Evolutionary conservation across 2,113 vertebrate species (phyloP).

Genomic region (Rousettus leschenaultii): DNA sequence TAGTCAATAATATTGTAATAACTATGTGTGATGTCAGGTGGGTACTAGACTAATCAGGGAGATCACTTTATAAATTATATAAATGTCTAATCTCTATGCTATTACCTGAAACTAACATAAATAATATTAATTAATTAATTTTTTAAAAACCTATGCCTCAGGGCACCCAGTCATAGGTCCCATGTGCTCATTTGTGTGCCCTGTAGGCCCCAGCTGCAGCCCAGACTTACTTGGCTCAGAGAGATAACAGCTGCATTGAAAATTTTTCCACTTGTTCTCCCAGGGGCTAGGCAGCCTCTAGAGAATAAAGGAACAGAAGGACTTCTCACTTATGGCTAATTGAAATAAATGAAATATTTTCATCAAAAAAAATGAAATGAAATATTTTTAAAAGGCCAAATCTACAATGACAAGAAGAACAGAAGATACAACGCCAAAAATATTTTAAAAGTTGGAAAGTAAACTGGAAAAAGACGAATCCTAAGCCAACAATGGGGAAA

Average conservation of each 20-base stretch:
- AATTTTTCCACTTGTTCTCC: not conserved
- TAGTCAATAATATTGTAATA: too few species aligned
- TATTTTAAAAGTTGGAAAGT: not conserved
- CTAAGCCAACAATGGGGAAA: not conserved
- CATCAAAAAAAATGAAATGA: not conserved
- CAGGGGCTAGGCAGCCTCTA: not conserved
- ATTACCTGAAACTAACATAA: too few species aligned
- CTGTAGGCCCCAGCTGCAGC: not conserved
- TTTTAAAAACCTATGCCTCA: too few species aligned
- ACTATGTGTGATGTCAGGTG: too few species aligned
- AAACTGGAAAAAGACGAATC: not conserved
- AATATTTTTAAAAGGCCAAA: not conserved
- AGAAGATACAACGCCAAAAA: not conserved
- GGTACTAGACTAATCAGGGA: too few species aligned
- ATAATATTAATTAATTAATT: too few species aligned
- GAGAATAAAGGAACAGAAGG: not conserved
- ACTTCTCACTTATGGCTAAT: not conserved
- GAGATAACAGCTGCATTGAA: not conserved
- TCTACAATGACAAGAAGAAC: not conserved
- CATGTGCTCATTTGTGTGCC: not conserved
- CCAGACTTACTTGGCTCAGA: not conserved
- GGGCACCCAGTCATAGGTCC: too few species aligned
- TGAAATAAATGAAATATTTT: too few species aligned
- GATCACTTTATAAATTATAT: too few species aligned
- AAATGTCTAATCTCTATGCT: too few species aligned